These are phyloP conservation scores for Caloenas nicobarica DNA, from an alignment of 2,113 vertebrate species.

Conservation along the genomic window DNA sequence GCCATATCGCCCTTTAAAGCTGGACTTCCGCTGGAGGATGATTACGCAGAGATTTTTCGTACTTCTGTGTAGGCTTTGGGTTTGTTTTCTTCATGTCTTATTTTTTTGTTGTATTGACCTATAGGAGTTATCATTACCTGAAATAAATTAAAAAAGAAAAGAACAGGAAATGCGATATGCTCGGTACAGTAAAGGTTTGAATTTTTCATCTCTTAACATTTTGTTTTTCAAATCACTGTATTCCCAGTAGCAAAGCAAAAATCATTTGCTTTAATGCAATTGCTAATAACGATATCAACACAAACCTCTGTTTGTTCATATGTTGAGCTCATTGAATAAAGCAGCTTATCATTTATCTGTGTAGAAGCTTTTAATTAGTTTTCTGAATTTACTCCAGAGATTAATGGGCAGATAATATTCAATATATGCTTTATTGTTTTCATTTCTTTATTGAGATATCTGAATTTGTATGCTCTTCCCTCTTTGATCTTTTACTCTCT, in stretches of 20 bases:
- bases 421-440: constrained; percentile 57
- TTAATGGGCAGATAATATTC: constrained; percentile 60
- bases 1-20: rapidly evolving
- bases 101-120: not conserved
- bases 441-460: constrained; percentile 46
- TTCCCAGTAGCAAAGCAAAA: constrained; percentile 49
- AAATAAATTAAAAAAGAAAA: not conserved
- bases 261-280: constrained; percentile 58
- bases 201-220: constrained; percentile 21
- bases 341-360: constrained; percentile 58
- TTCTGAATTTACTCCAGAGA: constrained; percentile 64
- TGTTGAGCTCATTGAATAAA: constrained; percentile 61
- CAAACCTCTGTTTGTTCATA: constrained; percentile 53
- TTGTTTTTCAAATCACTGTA: constrained; percentile 48
- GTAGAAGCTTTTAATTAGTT: constrained; percentile 66
- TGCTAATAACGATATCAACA: constrained; percentile 56
- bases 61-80: not conserved
- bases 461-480: not conserved
- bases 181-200: not conserved
- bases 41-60: not conserved
- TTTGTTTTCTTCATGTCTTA: not conserved
- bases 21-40: not conserved
- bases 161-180: not conserved
- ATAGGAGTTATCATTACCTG: not conserved
- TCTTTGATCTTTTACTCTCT: constrained; percentile 16